phyloP scores from a whole-genome alignment of 2,797 vertebrate species.

The Mus spretus region DNA sequence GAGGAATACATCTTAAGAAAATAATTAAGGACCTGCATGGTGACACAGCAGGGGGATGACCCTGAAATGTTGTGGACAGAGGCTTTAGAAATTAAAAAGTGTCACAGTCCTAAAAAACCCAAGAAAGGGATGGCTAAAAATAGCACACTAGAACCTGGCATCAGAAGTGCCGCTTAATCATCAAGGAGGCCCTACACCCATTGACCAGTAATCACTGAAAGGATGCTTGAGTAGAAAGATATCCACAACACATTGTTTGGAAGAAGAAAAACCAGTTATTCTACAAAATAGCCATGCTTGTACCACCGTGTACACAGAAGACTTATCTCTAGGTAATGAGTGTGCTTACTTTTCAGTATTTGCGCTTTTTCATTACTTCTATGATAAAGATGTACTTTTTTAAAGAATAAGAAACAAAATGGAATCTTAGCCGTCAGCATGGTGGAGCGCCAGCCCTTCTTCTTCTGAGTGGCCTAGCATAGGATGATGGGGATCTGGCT shows the following conservation, averaged over 20 bases:
- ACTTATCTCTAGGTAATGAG: conserved; percentile 47
- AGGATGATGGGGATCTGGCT: background rate
- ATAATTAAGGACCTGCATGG: conserved; percentile 73
- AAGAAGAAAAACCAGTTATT: conserved; percentile 41
- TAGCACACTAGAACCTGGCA: background rate
- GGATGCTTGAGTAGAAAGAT: background rate
- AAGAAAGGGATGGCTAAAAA: conserved; percentile 47
- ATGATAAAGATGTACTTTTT: conserved; percentile 37
- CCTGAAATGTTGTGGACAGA: conserved; percentile 23
- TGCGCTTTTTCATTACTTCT: conserved; percentile 53
- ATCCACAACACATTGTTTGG: background rate
- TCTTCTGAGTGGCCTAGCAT: background rate
- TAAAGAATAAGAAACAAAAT: conserved; percentile 33
- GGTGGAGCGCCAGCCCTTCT: background rate
- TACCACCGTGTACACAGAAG: conserved; percentile 10
- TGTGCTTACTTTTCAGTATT: conserved; percentile 33
- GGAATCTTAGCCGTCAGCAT: background rate
- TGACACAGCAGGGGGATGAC: conserved; percentile 72
- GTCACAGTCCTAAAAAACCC: conserved; percentile 21
- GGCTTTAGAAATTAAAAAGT: conserved; percentile 20
- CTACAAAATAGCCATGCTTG: conserved; percentile 29
- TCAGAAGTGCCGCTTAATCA: background rate
- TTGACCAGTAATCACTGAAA: background rate
- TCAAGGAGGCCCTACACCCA: background rate
- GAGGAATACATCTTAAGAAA: conserved; percentile 73